Conservation (phyloP, 1,140 invertebrate genomes). For the Pogonus chalceus region DNA sequence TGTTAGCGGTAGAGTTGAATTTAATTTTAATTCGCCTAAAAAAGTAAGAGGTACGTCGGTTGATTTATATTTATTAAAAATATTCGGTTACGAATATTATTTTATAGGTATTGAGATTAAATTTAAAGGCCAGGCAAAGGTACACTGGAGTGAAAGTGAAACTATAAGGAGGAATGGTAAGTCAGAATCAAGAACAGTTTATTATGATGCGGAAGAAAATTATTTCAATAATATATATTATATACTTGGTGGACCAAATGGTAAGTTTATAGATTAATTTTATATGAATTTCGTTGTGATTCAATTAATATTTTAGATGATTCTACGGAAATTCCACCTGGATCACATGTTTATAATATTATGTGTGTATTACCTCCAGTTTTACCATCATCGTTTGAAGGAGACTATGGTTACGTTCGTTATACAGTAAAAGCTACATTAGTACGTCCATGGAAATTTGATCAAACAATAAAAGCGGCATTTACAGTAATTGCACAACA, state of each 20-base stretch:
- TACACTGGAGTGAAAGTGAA: conserved; percentile 55
- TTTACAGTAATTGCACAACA: conserved; percentile 76
- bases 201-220: conserved; percentile 53
- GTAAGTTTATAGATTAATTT: conserved; percentile 31
- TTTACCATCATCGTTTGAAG: conserved; percentile 74
- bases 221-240: conserved; percentile 59
- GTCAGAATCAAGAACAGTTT: conserved; percentile 43
- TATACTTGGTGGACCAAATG: conserved; percentile 46
- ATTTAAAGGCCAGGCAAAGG: conserved; percentile 60
- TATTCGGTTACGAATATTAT: conserved; percentile 5
- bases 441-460: conserved; percentile 80
- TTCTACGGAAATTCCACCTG: conserved; percentile 56
- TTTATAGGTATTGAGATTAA: conserved; percentile 54
- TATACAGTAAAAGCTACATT: conserved; percentile 72
- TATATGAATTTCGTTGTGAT: conserved; percentile 20
- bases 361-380: conserved; percentile 54
- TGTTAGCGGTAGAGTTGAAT: conserved; percentile 35
- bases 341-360: conserved; percentile 62
- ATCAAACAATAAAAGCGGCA: conserved; percentile 73
- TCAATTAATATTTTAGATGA: conserved; percentile 42
- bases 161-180: conserved; percentile 45
- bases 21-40: conserved; percentile 33
- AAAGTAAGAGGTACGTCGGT: conserved; percentile 38
- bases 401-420: conserved; percentile 65
- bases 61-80: conserved; percentile 4